Evolutionary conservation across 1,140 invertebrate species (phyloP), one percentile per base, ranked within the genome.

Genomic region (Sinella curviseta): DNA sequence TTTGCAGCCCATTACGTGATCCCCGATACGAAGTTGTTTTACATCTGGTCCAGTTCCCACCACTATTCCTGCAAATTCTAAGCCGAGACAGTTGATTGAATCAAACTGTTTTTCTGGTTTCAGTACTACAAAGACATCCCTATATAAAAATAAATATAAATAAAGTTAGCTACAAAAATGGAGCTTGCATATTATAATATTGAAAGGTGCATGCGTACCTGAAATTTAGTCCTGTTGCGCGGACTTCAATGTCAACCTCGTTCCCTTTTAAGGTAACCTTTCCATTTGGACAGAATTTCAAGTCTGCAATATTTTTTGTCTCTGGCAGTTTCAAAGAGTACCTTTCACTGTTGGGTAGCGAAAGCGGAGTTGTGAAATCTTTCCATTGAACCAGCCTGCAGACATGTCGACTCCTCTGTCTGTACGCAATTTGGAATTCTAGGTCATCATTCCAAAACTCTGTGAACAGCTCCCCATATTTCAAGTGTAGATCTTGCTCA

Each of bases 191-290:
- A 4, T 17, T 48, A 48, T n/a, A n/a, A n/a, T n/a, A n/a, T n/a
- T 48, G 17, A 48, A 48, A 60, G 57, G 8, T 60, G 4, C 65
- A 8, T n/a, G 8, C 31, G 4, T 70, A 33, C 48, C 75, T 77
- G 36, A 80, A 80, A 77, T 80, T 80, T 26, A 80, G 36, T 1
- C 74, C 80, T 0, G 74, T 78, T 0, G 77, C 73, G 48, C 74
- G 48, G 1, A 81, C 57, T 30, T 24, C 14, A 1, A 81, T 28
- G 16, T 81, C 80, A 30, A 78, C 74, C 34, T 81, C 67, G 54
- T 67, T 39, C 76, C 31, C 33, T 76, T 73, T 35, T 2, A 67
- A 20, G 0, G 0, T n/a, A 0, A 55, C 26, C 34, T 76, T 78
- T 2, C 76, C 73, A 1, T 35, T n/a, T 24, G 73, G 70, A 36